Conservation (phyloP, 2,113 vertebrate species). For the Coptodon rendalli region DNA sequence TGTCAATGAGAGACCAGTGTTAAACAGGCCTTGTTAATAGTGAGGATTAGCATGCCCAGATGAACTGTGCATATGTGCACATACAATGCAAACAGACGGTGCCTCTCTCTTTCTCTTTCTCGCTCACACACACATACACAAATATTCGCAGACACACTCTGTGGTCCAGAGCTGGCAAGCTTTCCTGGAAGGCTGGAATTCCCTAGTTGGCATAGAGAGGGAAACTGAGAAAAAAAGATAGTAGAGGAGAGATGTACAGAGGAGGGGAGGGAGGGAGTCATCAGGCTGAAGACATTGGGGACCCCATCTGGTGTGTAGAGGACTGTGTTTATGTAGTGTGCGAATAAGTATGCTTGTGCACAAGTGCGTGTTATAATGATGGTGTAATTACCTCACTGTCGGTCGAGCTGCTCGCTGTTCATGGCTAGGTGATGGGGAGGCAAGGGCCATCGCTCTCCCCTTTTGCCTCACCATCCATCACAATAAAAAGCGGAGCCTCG, state of each 20-base stretch:
- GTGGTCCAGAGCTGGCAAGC: conserved; percentile 34
- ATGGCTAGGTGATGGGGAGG: conserved; percentile 49
- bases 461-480: conserved; percentile 51
- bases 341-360: conserved; percentile 29
- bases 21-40: conserved; percentile 14
- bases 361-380: conserved; percentile 35
- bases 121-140: not conserved
- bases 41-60: not conserved
- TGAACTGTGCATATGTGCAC: not conserved
- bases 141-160: not conserved
- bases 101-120: not conserved
- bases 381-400: conserved; percentile 45
- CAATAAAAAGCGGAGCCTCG: conserved; percentile 49
- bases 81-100: not conserved
- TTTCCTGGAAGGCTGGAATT: conserved; percentile 43
- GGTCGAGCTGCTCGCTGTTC: conserved; percentile 26
- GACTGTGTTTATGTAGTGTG: conserved; percentile 25
- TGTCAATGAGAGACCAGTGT: conserved; percentile 1
- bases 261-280: not conserved
- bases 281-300: conserved; percentile 23
- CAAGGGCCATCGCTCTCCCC: conserved; percentile 36
- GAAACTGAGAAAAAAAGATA: conserved; percentile 3
- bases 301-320: conserved; percentile 45
- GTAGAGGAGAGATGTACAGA: not conserved
- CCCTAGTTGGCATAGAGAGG: conserved; percentile 24